A percentile compares a stretch with the other conserved stretches of the same genome.
phyloP scores from a whole-genome alignment of 2,797 vertebrate genomes.

The Astyanax mexicanus region DNA sequence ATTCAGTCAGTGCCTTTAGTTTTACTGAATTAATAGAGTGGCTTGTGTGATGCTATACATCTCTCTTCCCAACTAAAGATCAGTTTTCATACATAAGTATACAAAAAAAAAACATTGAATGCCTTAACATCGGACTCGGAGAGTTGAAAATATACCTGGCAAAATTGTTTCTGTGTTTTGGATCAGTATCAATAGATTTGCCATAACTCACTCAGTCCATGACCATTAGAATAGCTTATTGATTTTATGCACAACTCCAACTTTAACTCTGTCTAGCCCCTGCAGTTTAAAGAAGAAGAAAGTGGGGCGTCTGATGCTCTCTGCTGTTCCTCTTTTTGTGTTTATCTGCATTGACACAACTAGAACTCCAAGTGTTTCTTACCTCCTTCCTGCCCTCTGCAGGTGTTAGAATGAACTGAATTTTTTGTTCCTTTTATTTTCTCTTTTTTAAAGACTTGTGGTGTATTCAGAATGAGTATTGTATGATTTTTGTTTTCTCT shows the following conservation, averaged over 20 bases:
- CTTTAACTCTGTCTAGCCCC: conserved; percentile 3
- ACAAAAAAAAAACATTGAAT: background rate
- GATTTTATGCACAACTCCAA: background rate
- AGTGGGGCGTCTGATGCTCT: background rate
- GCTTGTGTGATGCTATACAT: conserved; percentile 43
- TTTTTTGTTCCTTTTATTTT: conserved; percentile 44
- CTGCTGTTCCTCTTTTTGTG: conserved; percentile 24
- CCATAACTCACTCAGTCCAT: background rate
- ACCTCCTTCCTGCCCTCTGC: conserved; percentile 53
- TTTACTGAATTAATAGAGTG: conserved; percentile 42
- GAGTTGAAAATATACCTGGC: background rate
- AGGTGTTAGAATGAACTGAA: conserved; percentile 60
- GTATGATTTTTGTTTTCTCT: conserved; percentile 49
- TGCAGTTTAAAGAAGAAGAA: conserved; percentile 4
- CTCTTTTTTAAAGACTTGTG: conserved; percentile 44
- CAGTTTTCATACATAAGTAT: conserved; percentile 11
- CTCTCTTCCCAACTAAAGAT: conserved; percentile 35
- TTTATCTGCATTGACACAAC: conserved; percentile 18
- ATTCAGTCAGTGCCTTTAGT: conserved; percentile 58
- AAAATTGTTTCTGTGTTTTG: background rate
- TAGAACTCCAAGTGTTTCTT: conserved; percentile 54
- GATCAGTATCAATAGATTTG: background rate
- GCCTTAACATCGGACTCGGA: conserved; percentile 28
- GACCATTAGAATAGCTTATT: background rate
- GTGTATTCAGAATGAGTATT: conserved; percentile 69